Evolutionary conservation across 2,888 invertebrate genomes (phyloP).

Genomic region (Cryptophagus acutangulus): DNA sequence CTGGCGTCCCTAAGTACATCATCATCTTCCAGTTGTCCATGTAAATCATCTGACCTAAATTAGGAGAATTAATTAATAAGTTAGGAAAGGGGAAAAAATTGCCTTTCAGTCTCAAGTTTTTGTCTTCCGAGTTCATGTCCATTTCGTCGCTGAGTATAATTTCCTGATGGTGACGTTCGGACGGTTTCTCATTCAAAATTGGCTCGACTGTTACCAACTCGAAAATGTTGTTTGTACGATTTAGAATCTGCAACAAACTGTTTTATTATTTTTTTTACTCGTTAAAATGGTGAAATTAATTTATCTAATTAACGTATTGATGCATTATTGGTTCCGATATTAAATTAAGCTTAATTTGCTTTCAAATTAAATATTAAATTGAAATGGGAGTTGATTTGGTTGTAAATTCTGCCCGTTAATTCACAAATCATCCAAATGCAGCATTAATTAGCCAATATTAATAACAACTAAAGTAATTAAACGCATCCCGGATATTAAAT

Average conservation of each 20-base stretch:
- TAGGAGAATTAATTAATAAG: slow-evolving; percentile 11
- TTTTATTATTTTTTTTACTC: too few relatives aligned
- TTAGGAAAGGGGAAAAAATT: slow-evolving; percentile 21
- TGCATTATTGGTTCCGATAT: too few relatives aligned
- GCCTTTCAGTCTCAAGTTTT: slow-evolving; percentile 76
- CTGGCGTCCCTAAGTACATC: slow-evolving; percentile 93
- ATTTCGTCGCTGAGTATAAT: slow-evolving; percentile 60
- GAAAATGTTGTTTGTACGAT: slow-evolving; percentile 95
- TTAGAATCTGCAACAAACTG: slow-evolving; percentile 68
- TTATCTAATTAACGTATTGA: too few relatives aligned
- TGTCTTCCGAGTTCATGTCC: slow-evolving; percentile 63
- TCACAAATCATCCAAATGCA: too few relatives aligned
- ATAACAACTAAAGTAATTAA: too few relatives aligned
- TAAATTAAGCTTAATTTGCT: too few relatives aligned
- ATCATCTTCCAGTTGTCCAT: slow-evolving; percentile 98
- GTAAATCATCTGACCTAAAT: slow-evolving; percentile 93
- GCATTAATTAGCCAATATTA: too few relatives aligned
- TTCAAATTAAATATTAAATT: too few relatives aligned
- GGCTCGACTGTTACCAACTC: slow-evolving; percentile 87
- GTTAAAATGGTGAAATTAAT: too few relatives aligned
- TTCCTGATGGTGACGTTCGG: slow-evolving; percentile 52
- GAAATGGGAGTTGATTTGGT: too few relatives aligned
- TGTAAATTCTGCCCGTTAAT: too few relatives aligned
- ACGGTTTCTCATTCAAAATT: slow-evolving; percentile 63
- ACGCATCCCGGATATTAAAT: too few relatives aligned